Base-by-base conservation (phyloP, 2,113 vertebrate genomes). In the Ammodytes dubius region DNA sequence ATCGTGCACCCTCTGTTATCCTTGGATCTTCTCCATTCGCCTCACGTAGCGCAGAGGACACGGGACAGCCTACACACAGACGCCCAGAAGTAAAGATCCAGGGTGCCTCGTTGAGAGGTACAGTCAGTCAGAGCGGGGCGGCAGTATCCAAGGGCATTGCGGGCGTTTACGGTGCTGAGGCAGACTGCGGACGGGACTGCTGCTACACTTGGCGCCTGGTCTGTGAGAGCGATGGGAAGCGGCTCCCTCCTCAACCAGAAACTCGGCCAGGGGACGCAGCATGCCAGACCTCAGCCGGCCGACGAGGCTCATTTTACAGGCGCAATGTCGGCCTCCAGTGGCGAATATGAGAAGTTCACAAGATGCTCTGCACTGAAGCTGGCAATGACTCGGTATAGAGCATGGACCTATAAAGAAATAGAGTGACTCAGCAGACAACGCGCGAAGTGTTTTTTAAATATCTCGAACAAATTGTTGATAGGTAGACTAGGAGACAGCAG, bases 121-220 rank as follows among this genome's bases (percentile, higher is more conserved):
- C 49, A 47, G 77, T 14, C 35, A 40, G 61, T 84, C 77, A 88
- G 69, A 82, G 77, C 73, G 77, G 67, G 66, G 80, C 86, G 60
- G 79, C 67, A 40, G 86, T 81, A 80, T 94, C 92, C 93, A 90
- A 92, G 91, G 93, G 84, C 93, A 95, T 93, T 79, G 89, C 90
- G 90, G 89, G 81, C 86, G 78, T 87, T 54, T 74, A 84, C 90
- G 90, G 93, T 94, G 91, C 92, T 88, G 93, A 93, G 89, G 87
- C 91, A 90, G 90, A 93, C 90, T 93, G 93, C 86, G 82, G 87
- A 93, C 88, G 40, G 88, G 82, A 93, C 91, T 87, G 93, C 91
- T 87, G 93, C 89, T 74, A 60, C 90, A 92, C 91, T 93, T 92
- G 80, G 90, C 76, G 87, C 85, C 86, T 92, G 91, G 81, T 88